Percentiles rank a stretch among this genome's conserved stretches.
phyloP scores from a whole-genome alignment of 1,140 invertebrate genomes.

The Nasonia vitripennis region DNA sequence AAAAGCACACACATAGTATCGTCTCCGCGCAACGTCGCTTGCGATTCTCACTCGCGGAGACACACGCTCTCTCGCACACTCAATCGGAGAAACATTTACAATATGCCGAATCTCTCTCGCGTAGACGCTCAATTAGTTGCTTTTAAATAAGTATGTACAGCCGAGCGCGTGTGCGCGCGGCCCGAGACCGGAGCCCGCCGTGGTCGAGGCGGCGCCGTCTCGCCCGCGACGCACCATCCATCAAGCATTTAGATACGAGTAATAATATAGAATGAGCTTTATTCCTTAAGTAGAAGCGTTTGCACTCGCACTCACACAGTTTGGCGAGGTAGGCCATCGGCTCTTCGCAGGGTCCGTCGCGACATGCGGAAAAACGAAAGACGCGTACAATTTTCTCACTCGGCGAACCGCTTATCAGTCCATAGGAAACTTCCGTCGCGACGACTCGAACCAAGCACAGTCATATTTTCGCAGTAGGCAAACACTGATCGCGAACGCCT shows the following conservation, averaged over 20 bases:
- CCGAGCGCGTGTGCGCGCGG: slow-evolving; percentile 25
- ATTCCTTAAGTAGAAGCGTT: slow-evolving; percentile 34
- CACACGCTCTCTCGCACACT: not conserved
- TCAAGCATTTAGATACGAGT: slow-evolving; percentile 17
- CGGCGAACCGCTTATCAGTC: not conserved
- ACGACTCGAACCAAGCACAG: not conserved
- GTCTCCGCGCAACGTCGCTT: not conserved
- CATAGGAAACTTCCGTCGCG: not conserved
- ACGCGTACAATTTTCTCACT: not conserved
- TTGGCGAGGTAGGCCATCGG: slow-evolving; percentile 67
- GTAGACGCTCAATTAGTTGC: not conserved
- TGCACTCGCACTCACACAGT: slow-evolving; percentile 49
- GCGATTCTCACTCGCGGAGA: not conserved
- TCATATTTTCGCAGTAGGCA: not conserved
- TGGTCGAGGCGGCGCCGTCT: slow-evolving; percentile 39
- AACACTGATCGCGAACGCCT: not conserved
- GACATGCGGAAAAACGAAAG: not conserved
- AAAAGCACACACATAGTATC: not conserved
- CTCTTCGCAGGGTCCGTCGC: not conserved
- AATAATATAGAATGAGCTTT: slow-evolving; percentile 24
- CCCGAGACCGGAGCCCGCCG: not conserved
- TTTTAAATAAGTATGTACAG: slow-evolving; percentile 50
- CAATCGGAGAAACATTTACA: not conserved
- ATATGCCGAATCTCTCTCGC: not conserved
- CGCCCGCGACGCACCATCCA: slow-evolving; percentile 19